Base-by-base conservation (phyloP, 2,888 invertebrate species). In the Amphipyra tragopoginis region DNA sequence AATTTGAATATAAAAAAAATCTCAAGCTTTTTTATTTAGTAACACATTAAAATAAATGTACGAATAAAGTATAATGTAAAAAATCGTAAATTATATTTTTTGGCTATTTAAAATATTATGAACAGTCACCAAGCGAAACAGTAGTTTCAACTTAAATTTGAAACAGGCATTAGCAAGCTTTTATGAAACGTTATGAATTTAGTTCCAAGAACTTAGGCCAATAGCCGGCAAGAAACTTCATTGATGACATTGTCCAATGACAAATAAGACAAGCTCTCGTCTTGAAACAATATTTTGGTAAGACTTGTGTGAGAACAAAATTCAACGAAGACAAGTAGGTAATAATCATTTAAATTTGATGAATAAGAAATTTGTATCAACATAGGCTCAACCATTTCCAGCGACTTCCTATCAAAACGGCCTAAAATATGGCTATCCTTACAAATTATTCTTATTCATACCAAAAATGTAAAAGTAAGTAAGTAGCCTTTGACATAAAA, bases 401-500 rank as follows among this genome's bases (percentile, higher is more conserved):
- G 39, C 48, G 6, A 36, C 42, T 50, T 40, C 10, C 9, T n/a
- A 34, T 29, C 51, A 51, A 52, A 55, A 15, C 43, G 7, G n/a
- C n/a, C 13, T 38, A 38, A 51, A 52, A 8, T 6, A 48, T 40
- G 40, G 38, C 2, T 13, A 39, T 21, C 21, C 21, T 2, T 9
- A 44, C 21, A 33, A 60, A 59, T 52, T 44, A 65, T 51, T 65
- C 34, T 55, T 58, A 75, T 53, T 68, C 47, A 61, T 61, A 59
- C 15, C 43, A 54, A 72, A 77, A 71, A 72, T 67, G 49, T 65
- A 64, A 68, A 79, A 62, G 57, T 76, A 80, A 84, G 21, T 21
- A 21, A 21, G 87, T 85, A 86, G 85, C 85, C 82, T 89, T 86
- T 87, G 86, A 88, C 80, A 83, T 75, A 83, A 85, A 88, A 86